These are phyloP conservation scores for Halcyon badia DNA, from an alignment of 2,797 vertebrate genomes.

Conservation along the genomic window DNA sequence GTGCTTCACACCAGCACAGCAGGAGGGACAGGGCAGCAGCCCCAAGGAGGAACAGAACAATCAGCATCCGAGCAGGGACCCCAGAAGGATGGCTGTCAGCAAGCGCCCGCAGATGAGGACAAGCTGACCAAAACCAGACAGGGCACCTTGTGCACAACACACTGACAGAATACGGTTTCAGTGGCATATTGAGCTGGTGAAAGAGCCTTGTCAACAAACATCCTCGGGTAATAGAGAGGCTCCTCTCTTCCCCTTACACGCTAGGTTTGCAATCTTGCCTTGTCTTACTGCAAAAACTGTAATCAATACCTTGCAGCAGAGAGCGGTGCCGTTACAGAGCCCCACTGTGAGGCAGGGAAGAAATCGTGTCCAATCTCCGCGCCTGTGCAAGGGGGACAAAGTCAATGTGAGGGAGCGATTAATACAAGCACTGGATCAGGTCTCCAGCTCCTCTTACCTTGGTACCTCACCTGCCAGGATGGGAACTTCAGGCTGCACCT, in stretches of 20 bases:
- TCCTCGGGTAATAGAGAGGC: neutral
- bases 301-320: slow-evolving; percentile 52
- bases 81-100: neutral
- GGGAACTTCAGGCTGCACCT: neutral
- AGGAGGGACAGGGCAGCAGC: neutral
- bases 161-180: accelerated
- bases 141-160: neutral
- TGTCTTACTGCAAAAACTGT: slow-evolving; percentile 3
- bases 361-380: neutral
- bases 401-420: neutral
- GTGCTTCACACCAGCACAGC: neutral
- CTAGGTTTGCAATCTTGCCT: slow-evolving; percentile 8
- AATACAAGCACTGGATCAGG: accelerated
- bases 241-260: neutral
- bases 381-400: neutral
- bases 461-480: neutral
- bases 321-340: neutral
- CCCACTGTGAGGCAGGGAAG: slow-evolving; percentile 8
- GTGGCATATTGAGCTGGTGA: neutral
- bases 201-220: neutral
- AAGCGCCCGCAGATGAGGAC: accelerated
- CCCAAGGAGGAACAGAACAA: neutral
- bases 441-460: neutral
- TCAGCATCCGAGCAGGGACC: neutral
- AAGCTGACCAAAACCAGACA: neutral